Evolutionary conservation across 2,888 invertebrate genomes (phyloP).

Genomic region (Drosophila rubida): DNA sequence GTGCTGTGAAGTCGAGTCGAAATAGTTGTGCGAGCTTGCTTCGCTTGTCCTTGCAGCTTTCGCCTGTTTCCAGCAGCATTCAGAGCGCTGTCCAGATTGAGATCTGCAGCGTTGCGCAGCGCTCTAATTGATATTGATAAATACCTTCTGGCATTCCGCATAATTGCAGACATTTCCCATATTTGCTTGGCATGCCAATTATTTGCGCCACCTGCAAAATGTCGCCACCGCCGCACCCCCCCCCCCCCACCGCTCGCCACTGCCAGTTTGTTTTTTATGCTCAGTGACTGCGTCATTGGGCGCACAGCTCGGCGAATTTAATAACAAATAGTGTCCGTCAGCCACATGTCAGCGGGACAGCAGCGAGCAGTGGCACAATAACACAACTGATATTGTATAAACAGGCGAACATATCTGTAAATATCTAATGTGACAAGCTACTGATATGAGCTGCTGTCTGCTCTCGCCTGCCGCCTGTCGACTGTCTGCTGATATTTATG

Average conservation of each 20-base stretch:
- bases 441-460: conserved; percentile 39
- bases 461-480: conserved; percentile 15
- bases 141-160: conserved; percentile 2
- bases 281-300: conserved; percentile 49
- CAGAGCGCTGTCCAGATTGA: no score
- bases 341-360: conserved; percentile 24
- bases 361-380: not conserved
- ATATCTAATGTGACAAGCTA: conserved; percentile 36
- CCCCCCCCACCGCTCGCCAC: not conserved
- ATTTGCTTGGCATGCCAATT: conserved; percentile 15
- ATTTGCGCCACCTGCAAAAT: not conserved
- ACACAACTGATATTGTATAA: not conserved
- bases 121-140: conserved; percentile 27
- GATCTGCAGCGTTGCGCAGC: not conserved
- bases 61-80: no score
- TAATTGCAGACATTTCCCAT: conserved; percentile 27
- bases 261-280: not conserved
- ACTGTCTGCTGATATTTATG: conserved; percentile 39
- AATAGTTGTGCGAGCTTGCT: conserved; percentile 28
- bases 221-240: not conserved
- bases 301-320: conserved; percentile 41
- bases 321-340: conserved; percentile 67
- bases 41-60: not conserved
- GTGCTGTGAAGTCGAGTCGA: conserved; percentile 43
- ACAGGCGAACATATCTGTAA: conserved; percentile 25